phyloP scores from a whole-genome alignment of 2,888 invertebrate genomes.

The Camptogramma bilineatum region DNA sequence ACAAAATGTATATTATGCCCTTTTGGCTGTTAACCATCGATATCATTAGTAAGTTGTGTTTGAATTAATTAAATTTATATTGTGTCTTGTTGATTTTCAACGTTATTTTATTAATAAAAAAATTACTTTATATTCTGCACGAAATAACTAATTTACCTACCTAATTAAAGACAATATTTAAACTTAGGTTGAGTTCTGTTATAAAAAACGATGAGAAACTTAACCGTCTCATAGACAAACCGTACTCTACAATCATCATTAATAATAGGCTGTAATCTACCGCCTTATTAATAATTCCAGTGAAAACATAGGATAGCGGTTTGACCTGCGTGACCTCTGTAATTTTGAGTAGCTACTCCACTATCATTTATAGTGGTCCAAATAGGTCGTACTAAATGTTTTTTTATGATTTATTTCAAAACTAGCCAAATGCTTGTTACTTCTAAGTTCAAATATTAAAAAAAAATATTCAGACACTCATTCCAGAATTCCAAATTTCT shows the following conservation, averaged over 20 bases:
- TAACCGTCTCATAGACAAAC: constrained; percentile 25
- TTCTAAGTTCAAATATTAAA: too few species aligned
- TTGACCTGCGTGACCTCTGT: constrained; percentile 31
- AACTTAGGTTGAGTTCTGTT: background rate
- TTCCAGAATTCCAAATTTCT: too few species aligned
- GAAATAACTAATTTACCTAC: too few species aligned
- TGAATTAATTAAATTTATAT: too few species aligned
- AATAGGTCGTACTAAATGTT: constrained; percentile 1
- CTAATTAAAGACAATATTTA: too few species aligned
- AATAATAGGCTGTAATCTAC: constrained; percentile 17
- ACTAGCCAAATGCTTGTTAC: background rate
- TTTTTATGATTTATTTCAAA: constrained; percentile 4
- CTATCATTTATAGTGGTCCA: background rate
- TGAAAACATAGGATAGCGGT: constrained; percentile 24
- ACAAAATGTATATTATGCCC: too few species aligned
- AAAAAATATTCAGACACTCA: too few species aligned
- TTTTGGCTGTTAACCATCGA: too few species aligned
- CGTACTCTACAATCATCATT: constrained; percentile 26
- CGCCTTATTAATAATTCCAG: constrained; percentile 29
- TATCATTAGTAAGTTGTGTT: too few species aligned
- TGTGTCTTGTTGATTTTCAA: too few species aligned
- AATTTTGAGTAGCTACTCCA: constrained; percentile 17
- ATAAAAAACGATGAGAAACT: background rate
- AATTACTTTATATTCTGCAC: too few species aligned
- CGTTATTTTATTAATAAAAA: too few species aligned